phyloP scores from a whole-genome alignment of 2,113 vertebrate species.

The Gyps fulvus region DNA sequence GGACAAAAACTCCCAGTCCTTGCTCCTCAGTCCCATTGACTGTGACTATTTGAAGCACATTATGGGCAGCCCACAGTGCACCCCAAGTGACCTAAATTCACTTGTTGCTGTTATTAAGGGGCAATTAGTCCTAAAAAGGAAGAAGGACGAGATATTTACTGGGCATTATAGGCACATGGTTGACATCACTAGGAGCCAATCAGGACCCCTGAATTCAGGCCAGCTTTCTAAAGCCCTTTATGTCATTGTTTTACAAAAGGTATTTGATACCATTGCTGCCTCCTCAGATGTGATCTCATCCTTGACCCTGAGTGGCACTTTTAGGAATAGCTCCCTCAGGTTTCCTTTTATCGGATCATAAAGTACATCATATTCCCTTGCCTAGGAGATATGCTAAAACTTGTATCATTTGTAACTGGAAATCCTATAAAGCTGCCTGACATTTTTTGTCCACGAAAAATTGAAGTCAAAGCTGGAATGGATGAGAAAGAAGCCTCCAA shows the following conservation, averaged over 20 bases:
- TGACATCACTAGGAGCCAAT: conserved; percentile 7
- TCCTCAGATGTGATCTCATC: conserved; percentile 61
- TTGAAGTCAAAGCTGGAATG: conserved; percentile 27
- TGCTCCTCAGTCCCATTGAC: neutral
- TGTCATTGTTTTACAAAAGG: conserved; percentile 38
- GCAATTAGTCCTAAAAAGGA: conserved; percentile 34
- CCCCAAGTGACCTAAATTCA: neutral
- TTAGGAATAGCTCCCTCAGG: conserved; percentile 56
- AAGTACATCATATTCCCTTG: conserved; percentile 42
- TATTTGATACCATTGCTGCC: conserved; percentile 27
- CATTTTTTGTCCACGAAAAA: conserved; percentile 3
- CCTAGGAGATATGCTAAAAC: conserved; percentile 39
- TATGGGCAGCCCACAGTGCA: neutral
- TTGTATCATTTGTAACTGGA: conserved; percentile 42
- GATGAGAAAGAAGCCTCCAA: conserved; percentile 23
- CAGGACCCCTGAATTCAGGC: neutral
- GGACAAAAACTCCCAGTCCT: neutral
- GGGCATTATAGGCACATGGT: neutral
- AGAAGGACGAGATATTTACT: conserved; percentile 1
- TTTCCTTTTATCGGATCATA: conserved; percentile 56
- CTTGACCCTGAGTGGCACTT: conserved; percentile 45
- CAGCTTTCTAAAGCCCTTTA: conserved; percentile 31
- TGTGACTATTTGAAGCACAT: neutral
- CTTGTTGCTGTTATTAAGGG: neutral
- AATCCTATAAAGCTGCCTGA: conserved; percentile 55